Evolutionary conservation across 2,113 vertebrate species (phyloP).

Genomic region (Agelaius phoeniceus): DNA sequence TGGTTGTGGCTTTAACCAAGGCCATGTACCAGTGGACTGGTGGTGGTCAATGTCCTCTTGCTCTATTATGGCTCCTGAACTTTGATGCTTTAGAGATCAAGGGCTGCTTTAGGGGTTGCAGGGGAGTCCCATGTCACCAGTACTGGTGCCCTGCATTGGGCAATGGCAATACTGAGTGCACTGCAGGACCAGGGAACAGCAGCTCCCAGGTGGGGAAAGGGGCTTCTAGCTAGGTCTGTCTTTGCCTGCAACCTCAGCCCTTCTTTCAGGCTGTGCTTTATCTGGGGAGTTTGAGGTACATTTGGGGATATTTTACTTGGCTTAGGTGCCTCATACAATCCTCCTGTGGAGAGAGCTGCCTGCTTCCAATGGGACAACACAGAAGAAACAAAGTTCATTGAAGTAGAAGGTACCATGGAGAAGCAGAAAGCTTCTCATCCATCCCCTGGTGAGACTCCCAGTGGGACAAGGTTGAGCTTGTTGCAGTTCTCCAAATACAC

Average conservation of each 20-base stretch:
- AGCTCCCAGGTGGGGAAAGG: neutral
- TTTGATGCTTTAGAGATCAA: neutral
- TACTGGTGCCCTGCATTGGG: neutral
- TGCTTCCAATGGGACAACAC: neutral
- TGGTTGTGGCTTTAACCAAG: neutral
- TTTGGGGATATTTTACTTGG: neutral
- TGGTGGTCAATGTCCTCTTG: neutral
- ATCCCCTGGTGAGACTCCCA: neutral
- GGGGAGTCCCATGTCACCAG: neutral
- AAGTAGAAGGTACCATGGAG: neutral
- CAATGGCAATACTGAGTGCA: neutral
- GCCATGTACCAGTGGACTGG: neutral
- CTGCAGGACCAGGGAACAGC: neutral
- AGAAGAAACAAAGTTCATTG: neutral
- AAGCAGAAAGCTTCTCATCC: neutral
- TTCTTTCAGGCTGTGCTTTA: neutral
- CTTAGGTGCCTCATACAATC: neutral
- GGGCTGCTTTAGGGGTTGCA: neutral
- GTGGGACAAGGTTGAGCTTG: neutral
- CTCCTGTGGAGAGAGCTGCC: neutral
- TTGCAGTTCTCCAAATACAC: neutral
- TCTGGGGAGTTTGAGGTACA: neutral
- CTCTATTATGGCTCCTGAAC: neutral
- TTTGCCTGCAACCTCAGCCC: neutral
- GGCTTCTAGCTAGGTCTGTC: neutral